phyloP scores from a whole-genome alignment of 2,113 vertebrate genomes.

The Zosterops borbonicus region DNA sequence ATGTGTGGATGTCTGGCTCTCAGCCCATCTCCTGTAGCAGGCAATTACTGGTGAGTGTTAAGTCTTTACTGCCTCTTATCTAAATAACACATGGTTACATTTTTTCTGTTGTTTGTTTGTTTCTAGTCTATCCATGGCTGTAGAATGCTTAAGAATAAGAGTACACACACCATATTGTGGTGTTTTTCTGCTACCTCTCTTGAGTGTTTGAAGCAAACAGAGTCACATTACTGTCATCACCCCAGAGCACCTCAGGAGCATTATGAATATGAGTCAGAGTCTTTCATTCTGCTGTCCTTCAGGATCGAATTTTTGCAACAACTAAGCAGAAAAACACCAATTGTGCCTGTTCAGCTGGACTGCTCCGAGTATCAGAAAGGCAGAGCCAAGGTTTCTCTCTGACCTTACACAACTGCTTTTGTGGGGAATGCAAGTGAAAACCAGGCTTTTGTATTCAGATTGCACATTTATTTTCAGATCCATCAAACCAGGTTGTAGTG shows the following conservation, averaged over 20 bases:
- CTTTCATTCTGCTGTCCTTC: background rate
- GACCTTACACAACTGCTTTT: background rate
- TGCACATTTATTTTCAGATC: background rate
- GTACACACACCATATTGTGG: accelerated
- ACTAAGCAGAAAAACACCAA: background rate
- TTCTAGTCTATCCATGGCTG: background rate
- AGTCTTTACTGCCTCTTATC: background rate
- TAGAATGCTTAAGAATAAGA: background rate
- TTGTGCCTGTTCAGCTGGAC: background rate
- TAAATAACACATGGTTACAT: background rate
- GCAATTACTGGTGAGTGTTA: background rate
- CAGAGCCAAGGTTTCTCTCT: background rate
- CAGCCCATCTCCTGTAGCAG: background rate
- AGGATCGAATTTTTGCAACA: background rate
- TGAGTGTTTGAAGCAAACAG: background rate
- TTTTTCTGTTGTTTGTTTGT: background rate
- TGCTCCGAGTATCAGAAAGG: background rate
- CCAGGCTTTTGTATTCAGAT: background rate
- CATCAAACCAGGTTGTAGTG: background rate
- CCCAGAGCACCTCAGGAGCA: background rate
- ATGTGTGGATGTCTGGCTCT: background rate
- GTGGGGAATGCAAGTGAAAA: background rate
- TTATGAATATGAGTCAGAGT: background rate
- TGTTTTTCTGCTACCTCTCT: background rate
- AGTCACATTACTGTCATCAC: background rate